Percentiles rank a stretch among this genome's conserved stretches.
Evolutionary conservation across 2,888 invertebrate species (phyloP).

Genomic region (Nomada fabriciana): DNA sequence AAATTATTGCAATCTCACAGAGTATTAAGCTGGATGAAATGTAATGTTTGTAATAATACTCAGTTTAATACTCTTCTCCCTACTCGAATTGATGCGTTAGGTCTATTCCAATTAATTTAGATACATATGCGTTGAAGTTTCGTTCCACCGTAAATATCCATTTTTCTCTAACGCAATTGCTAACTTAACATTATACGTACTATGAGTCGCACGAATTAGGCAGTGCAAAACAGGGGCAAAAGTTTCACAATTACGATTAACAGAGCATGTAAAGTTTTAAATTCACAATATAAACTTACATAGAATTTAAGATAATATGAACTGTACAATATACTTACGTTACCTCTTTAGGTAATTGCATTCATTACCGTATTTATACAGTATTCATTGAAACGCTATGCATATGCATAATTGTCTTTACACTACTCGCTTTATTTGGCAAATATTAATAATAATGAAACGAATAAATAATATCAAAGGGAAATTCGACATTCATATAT

Average conservation of each 20-base stretch:
- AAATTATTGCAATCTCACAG: constrained; percentile 38
- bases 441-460: constrained; percentile 32
- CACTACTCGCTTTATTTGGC: constrained; percentile 27
- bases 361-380: constrained; percentile 18
- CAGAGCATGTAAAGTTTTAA: constrained; percentile 4
- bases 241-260: constrained; percentile 13
- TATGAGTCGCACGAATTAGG: constrained; percentile 48
- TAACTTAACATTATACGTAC: constrained; percentile 59
- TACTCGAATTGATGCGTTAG: constrained; percentile 17
- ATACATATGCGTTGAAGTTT: constrained; percentile 36
- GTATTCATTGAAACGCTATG: constrained; percentile 40
- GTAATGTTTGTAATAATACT: constrained; percentile 37
- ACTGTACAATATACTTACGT: constrained; percentile 24
- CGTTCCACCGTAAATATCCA: constrained; percentile 31
- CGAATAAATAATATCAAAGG: constrained; percentile 26
- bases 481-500: constrained; percentile 19
- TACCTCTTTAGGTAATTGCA: constrained; percentile 36
- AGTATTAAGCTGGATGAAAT: constrained; percentile 35
- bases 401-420: constrained; percentile 20
- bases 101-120: constrained; percentile 35
- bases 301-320: constrained; percentile 29
- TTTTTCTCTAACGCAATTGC: constrained; percentile 24
- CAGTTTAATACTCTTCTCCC: too few species aligned
- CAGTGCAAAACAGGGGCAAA: constrained; percentile 55
- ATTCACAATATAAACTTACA: constrained; percentile 3